Conservation (phyloP, 2,888 invertebrate genomes). For the Drosophila kokeensis region DNA sequence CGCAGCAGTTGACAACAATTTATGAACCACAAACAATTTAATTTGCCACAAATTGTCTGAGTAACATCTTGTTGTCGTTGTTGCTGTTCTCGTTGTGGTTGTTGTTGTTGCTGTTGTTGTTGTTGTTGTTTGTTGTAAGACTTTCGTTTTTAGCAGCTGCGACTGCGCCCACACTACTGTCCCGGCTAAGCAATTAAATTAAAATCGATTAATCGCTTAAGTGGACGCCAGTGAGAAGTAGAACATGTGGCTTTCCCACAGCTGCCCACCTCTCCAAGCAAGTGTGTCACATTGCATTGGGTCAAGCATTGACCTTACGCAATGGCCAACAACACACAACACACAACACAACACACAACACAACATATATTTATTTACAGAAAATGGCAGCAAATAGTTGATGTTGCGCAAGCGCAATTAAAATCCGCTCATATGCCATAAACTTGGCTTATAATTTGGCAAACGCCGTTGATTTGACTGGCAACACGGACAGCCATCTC, state of each 20-base stretch:
- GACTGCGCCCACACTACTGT: conserved; percentile 49
- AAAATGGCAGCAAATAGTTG: conserved; percentile 30
- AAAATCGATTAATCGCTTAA: conserved; percentile 80
- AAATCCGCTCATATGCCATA: conserved; percentile 51
- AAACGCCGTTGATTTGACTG: conserved; percentile 54
- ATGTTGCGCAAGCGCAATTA: conserved; percentile 56
- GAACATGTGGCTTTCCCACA: conserved; percentile 76
- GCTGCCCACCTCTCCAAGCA: conserved; percentile 48
- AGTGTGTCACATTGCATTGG: conserved; percentile 38
- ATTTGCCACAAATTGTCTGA: conserved; percentile 63
- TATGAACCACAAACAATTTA: conserved; percentile 75
- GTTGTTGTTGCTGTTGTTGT: conserved; percentile 1
- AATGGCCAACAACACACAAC: conserved; percentile 40
- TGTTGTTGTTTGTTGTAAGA: conserved; percentile 8
- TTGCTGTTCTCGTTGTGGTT: neutral
- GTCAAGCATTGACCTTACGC: conserved; percentile 75
- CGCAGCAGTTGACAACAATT: conserved; percentile 57
- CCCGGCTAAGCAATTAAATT: conserved; percentile 76
- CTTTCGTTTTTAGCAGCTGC: conserved; percentile 44
- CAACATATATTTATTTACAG: neutral
- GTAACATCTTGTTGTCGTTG: conserved; percentile 28
- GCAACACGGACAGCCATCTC: conserved; percentile 15
- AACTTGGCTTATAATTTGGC: conserved; percentile 77
- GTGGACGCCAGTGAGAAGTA: conserved; percentile 70
- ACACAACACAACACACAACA: neutral